A percentile compares a stretch with the other conserved stretches of the same genome.
phyloP scores from a whole-genome alignment of 1,140 invertebrate species.

The Drosophila pseudoananassae region DNA sequence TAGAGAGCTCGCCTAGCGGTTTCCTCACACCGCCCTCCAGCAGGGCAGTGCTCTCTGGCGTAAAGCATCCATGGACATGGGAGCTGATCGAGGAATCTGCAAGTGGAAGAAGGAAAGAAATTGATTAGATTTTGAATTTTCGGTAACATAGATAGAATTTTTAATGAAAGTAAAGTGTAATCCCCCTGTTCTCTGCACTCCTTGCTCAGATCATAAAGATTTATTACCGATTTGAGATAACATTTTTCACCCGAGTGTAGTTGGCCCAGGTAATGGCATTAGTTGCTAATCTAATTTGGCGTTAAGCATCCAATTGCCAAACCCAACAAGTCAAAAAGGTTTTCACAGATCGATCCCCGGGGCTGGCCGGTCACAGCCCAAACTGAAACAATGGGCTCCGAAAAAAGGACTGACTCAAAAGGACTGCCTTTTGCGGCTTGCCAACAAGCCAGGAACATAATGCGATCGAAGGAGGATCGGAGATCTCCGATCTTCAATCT shows the following conservation, averaged over 20 bases:
- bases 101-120: conserved; percentile 82
- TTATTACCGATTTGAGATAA: conserved; percentile 11
- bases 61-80: conserved; percentile 93
- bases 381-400: conserved; percentile 60
- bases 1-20: conserved; percentile 88
- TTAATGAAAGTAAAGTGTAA: neutral
- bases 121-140: conserved; percentile 3
- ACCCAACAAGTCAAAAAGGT: conserved; percentile 80
- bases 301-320: conserved; percentile 76
- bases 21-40: conserved; percentile 85
- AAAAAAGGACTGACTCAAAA: conserved; percentile 34
- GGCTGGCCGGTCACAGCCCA: conserved; percentile 31
- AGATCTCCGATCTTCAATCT: conserved; percentile 39
- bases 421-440: conserved; percentile 73
- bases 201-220: neutral
- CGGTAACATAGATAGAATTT: neutral
- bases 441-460: conserved; percentile 63
- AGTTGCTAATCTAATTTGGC: conserved; percentile 83
- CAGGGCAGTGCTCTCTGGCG: conserved; percentile 87
- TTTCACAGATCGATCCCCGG: conserved; percentile 65
- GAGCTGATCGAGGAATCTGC: conserved; percentile 94
- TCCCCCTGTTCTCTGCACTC: neutral
- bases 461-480: conserved; percentile 35
- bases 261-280: conserved; percentile 70
- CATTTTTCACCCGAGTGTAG: conserved; percentile 2